These are phyloP conservation scores for Catostylus mosaicus DNA, from an alignment of 30 jellyfish, hydroid and myxozoan genomes.

Conservation along the genomic window DNA sequence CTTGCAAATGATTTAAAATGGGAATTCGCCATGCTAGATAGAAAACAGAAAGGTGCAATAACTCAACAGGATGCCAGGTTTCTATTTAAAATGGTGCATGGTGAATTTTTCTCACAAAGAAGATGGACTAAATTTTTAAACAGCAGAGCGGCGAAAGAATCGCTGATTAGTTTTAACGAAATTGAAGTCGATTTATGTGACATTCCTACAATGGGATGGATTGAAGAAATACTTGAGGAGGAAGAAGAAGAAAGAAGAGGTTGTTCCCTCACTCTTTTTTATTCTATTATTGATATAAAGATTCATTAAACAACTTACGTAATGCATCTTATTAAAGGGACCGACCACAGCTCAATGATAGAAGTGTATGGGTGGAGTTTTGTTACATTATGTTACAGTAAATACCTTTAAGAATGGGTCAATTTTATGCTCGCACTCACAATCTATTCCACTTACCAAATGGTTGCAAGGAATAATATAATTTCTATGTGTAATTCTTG, in stretches of 20 bases:
- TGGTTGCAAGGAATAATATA: too few relatives aligned
- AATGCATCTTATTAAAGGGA: too few relatives aligned
- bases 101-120: conserved; percentile 77
- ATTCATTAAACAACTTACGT: too few relatives aligned
- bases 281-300: neutral
- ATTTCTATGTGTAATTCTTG: too few relatives aligned
- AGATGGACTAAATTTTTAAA: conserved; percentile 72
- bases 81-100: conserved; percentile 81
- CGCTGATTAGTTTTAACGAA: conserved; percentile 74
- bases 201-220: conserved; percentile 86
- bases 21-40: conserved; percentile 88
- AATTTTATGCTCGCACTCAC: too few relatives aligned
- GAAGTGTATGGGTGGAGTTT: too few relatives aligned
- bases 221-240: conserved; percentile 76
- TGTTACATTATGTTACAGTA: too few relatives aligned
- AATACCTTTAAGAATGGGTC: too few relatives aligned
- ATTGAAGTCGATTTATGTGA: conserved; percentile 91
- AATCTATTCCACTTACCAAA: too few relatives aligned
- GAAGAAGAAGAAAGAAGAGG: conserved; percentile 75
- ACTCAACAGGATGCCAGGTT: conserved; percentile 69
- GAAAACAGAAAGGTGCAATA: conserved; percentile 77
- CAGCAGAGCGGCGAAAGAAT: conserved; percentile 57
- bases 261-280: neutral
- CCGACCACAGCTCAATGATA: too few relatives aligned
- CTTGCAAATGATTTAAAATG: conserved; percentile 85